Conservation (phyloP, 2,888 invertebrate species). For the Pelosia muscerda region DNA sequence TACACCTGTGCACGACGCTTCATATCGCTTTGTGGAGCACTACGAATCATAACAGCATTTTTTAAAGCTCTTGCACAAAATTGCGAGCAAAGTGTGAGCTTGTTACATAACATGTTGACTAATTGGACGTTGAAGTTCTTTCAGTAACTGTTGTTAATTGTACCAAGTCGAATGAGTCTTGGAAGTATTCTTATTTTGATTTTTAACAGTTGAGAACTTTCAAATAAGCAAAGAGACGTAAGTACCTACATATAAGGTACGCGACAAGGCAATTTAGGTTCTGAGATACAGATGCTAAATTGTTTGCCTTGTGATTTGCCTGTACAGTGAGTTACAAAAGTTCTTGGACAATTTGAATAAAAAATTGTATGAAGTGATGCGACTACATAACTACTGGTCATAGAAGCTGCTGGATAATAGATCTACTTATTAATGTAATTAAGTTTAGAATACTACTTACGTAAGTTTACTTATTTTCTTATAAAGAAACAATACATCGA, state of each 20-base stretch:
- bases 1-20: conserved; percentile 35
- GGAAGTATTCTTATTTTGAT: neutral
- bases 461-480: too few species aligned
- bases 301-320: too few species aligned
- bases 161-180: neutral
- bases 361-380: too few species aligned
- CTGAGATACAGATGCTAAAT: too few species aligned
- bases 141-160: neutral
- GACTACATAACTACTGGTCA: too few species aligned
- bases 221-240: neutral
- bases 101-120: conserved; percentile 1
- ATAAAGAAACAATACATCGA: too few species aligned
- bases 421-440: too few species aligned
- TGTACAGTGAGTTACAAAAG: too few species aligned
- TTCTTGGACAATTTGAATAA: too few species aligned
- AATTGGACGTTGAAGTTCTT: conserved; percentile 9
- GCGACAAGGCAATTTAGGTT: neutral
- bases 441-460: too few species aligned
- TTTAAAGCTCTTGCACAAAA: conserved; percentile 21
- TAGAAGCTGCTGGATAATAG: too few species aligned
- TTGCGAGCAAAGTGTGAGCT: conserved; percentile 6
- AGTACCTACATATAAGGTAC: neutral
- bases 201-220: neutral
- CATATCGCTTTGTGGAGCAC: conserved; percentile 42
- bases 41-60: conserved; percentile 27